A percentile compares a stretch with the other conserved stretches of the same genome.
Evolutionary conservation across 2,888 invertebrate species (phyloP).

Genomic region (Xylota segnis): DNA sequence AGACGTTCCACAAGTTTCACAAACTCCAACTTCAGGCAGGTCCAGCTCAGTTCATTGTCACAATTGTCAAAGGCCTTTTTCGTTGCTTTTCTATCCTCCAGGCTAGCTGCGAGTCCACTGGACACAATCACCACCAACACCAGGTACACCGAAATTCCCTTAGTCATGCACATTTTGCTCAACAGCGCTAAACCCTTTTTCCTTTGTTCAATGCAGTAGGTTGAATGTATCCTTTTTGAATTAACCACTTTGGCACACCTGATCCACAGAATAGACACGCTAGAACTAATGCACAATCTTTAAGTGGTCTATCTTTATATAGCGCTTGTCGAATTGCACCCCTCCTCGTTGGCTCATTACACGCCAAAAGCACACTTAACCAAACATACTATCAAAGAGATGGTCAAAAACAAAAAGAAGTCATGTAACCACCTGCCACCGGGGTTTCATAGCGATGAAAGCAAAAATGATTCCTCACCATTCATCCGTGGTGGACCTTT

Average conservation of each 20-base stretch:
- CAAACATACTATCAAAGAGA: slow-evolving; percentile 26
- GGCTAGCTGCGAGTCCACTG: slow-evolving; percentile 33
- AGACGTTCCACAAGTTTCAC: slow-evolving; percentile 91
- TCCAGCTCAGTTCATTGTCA: slow-evolving; percentile 87
- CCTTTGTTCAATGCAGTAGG: neutral
- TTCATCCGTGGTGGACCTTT: slow-evolving; percentile 70
- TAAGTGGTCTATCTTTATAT: slow-evolving; percentile 62
- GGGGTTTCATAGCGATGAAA: slow-evolving; percentile 56
- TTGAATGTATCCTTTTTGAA: slow-evolving; percentile 32
- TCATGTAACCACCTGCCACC: slow-evolving; percentile 43
- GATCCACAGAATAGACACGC: slow-evolving; percentile 28
- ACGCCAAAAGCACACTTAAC: neutral
- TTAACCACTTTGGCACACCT: slow-evolving; percentile 21
- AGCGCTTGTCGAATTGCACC: slow-evolving; percentile 8
- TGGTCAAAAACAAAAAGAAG: slow-evolving; percentile 28
- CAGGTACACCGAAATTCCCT: slow-evolving; percentile 2
- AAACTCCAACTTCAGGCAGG: slow-evolving; percentile 92
- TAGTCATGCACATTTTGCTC: slow-evolving; percentile 34
- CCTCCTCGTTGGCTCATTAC: slow-evolving; percentile 10
- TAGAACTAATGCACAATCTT: slow-evolving; percentile 62
- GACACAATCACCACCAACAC: slow-evolving; percentile 25
- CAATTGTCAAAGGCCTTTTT: slow-evolving; percentile 85
- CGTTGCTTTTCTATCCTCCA: slow-evolving; percentile 53
- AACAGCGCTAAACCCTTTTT: neutral
- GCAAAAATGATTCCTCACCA: slow-evolving; percentile 64